phyloP scores from a whole-genome alignment of 2,797 vertebrate species.

The Alfaro cultratus region DNA sequence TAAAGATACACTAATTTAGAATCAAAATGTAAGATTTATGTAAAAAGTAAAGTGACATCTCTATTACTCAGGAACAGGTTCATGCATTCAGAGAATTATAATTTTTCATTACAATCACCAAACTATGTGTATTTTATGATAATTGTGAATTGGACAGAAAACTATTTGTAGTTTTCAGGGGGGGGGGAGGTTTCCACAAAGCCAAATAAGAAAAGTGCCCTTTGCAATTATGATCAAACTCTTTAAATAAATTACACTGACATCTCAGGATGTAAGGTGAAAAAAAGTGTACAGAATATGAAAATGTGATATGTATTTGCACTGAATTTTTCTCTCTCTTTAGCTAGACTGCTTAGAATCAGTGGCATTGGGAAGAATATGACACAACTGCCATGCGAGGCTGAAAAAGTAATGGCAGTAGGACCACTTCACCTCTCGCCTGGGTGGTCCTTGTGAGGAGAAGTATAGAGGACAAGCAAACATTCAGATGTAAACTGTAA shows the following conservation, averaged over 20 bases:
- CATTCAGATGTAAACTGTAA: constrained; percentile 96
- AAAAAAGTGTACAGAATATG: not conserved
- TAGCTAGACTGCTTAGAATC: not conserved
- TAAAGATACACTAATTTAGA: not conserved
- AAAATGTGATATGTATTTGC: not conserved
- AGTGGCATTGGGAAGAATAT: constrained; percentile 8
- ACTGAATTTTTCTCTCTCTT: not conserved
- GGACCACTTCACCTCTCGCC: constrained; percentile 83
- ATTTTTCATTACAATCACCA: not conserved
- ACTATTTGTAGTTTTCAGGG: not conserved
- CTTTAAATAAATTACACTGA: not conserved
- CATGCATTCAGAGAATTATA: not conserved
- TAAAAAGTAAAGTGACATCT: not conserved
- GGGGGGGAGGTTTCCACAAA: not conserved
- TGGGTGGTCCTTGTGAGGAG: constrained; percentile 92
- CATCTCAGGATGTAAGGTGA: not conserved
- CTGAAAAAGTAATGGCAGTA: constrained; percentile 52
- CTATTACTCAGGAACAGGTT: not conserved
- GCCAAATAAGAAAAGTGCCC: not conserved
- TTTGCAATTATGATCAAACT: not conserved
- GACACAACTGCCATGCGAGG: constrained; percentile 48
- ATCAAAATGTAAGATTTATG: not conserved
- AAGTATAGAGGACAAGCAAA: constrained; percentile 92
- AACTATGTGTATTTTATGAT: not conserved
- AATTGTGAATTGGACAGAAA: not conserved